Conservation (phyloP, 2,113 vertebrate genomes). For the Chaetodon trifascialis region DNA sequence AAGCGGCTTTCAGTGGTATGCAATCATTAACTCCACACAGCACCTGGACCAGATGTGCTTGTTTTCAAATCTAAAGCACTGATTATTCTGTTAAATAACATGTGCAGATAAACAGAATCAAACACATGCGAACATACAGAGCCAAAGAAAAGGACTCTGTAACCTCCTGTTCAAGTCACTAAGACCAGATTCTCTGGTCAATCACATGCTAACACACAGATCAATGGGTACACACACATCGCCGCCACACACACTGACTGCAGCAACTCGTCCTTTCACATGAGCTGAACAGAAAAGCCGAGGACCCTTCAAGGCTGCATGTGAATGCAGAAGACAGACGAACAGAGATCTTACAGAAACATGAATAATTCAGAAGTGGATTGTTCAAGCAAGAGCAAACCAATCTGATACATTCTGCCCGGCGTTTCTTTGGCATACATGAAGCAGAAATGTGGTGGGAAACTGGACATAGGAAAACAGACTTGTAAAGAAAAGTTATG, state of each 20-base stretch:
- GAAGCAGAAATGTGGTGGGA: background rate
- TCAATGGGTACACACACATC: background rate
- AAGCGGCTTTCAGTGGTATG: background rate
- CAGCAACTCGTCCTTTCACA: constrained; percentile 15
- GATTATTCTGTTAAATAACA: background rate
- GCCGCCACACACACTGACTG: background rate
- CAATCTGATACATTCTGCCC: background rate
- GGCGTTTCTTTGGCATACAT: background rate
- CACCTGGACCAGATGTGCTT: background rate
- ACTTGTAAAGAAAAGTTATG: background rate
- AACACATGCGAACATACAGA: background rate
- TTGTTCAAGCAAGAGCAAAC: constrained; percentile 26
- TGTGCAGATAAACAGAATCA: background rate
- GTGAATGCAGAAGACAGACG: constrained; percentile 17
- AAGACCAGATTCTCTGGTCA: background rate
- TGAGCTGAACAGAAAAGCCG: constrained; percentile 19
- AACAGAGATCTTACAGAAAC: constrained; percentile 31
- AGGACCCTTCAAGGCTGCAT: constrained; percentile 25
- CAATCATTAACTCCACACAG: background rate
- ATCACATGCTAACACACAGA: constrained; percentile 2
- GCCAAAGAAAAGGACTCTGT: background rate
- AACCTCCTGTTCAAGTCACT: background rate
- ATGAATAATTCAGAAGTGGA: constrained; percentile 55
- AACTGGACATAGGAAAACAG: background rate
- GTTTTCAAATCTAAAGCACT: background rate